phyloP scores from a whole-genome alignment of 2,888 invertebrate species.

The Blastobasis adustella region DNA sequence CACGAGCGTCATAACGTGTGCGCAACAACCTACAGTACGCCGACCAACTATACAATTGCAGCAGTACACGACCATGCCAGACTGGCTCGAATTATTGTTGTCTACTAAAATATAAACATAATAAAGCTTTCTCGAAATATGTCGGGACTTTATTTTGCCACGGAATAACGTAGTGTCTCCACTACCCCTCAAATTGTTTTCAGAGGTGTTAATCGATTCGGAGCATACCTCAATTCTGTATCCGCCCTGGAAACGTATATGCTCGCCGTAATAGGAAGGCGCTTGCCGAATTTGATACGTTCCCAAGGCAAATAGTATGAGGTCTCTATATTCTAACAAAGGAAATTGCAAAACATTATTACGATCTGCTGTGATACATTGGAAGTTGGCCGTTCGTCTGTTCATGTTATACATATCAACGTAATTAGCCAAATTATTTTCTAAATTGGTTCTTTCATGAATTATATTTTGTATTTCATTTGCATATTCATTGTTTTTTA shows the following conservation, averaged over 20 bases:
- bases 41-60: slow-evolving; percentile 15
- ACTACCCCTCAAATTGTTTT: neutral
- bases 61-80: slow-evolving; percentile 3
- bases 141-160: neutral
- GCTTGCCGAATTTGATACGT: slow-evolving; percentile 12
- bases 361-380: slow-evolving; percentile 6
- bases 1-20: slow-evolving; percentile 12
- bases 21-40: slow-evolving; percentile 14
- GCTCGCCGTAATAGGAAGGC: slow-evolving; percentile 14
- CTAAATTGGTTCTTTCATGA: slow-evolving; percentile 5
- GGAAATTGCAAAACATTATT: neutral
- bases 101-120: neutral
- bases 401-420: slow-evolving; percentile 9
- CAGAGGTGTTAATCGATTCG: no score
- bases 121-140: neutral
- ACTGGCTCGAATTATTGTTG: neutral
- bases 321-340: neutral
- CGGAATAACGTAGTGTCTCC: neutral
- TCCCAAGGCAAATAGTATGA: neutral
- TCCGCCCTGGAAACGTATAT: slow-evolving; percentile 5
- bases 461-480: slow-evolving; percentile 8
- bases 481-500: slow-evolving; percentile 6
- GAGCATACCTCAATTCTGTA: neutral
- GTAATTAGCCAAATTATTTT: slow-evolving; percentile 9
- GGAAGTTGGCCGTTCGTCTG: slow-evolving; percentile 7